phyloP scores from a whole-genome alignment of 2,797 vertebrate species.

The Acomys russatus region DNA sequence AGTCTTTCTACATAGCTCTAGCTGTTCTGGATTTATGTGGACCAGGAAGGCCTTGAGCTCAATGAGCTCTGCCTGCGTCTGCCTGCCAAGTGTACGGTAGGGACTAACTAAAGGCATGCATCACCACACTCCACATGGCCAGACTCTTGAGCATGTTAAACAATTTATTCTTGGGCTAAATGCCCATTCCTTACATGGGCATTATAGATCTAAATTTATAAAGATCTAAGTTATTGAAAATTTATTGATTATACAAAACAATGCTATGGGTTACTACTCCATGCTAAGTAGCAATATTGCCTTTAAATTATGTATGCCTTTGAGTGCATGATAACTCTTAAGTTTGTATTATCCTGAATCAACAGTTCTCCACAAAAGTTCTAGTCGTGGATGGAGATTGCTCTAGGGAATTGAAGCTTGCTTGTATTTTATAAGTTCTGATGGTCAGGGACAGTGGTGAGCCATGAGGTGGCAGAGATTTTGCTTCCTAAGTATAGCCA shows the following conservation, averaged over 20 bases:
- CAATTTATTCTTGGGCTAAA: not conserved
- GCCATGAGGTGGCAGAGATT: not conserved
- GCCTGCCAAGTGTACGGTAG: not conserved
- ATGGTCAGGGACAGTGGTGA: not conserved
- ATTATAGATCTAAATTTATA: not conserved
- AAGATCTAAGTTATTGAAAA: constrained; percentile 42
- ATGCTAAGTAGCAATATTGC: not conserved
- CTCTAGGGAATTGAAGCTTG: not conserved
- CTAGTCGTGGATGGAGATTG: not conserved
- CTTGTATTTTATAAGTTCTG: not conserved
- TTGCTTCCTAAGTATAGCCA: not conserved
- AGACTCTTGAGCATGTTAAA: not conserved
- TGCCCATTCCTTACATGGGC: not conserved
- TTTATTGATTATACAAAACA: not conserved
- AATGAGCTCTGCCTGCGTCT: not conserved
- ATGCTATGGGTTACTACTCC: not conserved
- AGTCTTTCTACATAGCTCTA: too few relatives aligned
- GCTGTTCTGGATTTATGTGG: not conserved
- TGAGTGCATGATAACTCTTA: not conserved
- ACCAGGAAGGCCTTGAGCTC: not conserved
- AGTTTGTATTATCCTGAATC: constrained; percentile 21
- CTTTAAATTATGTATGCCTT: not conserved
- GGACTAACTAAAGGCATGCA: not conserved
- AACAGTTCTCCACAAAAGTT: not conserved
- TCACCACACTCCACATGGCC: too few relatives aligned